Conservation (phyloP, 2,888 invertebrate genomes). For the Troides oblongomaculatus region DNA sequence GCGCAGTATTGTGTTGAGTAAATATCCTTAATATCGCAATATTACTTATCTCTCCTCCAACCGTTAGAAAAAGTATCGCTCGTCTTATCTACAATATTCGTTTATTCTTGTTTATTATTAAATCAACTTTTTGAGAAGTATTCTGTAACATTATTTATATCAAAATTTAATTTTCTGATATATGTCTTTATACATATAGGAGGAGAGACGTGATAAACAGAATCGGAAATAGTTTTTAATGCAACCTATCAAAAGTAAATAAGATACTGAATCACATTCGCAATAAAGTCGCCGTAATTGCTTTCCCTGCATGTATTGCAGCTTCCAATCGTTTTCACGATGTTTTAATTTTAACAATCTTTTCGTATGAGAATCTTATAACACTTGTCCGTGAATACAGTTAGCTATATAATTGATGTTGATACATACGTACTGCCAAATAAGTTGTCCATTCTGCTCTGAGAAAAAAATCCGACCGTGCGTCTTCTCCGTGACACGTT, state of each 20-base stretch:
- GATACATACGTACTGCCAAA: slow-evolving; percentile 19
- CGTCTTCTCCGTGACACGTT: slow-evolving; percentile 28
- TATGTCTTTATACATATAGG: neutral
- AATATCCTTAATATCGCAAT: too few species aligned
- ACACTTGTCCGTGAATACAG: slow-evolving; percentile 22
- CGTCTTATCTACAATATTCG: too few species aligned
- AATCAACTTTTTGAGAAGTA: too few species aligned
- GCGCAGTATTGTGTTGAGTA: too few species aligned
- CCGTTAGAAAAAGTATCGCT: too few species aligned
- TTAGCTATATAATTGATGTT: slow-evolving; percentile 27
- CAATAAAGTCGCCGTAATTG: slow-evolving; percentile 42
- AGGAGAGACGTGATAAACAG: neutral
- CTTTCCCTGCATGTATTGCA: slow-evolving; percentile 46
- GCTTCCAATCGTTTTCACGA: slow-evolving; percentile 45
- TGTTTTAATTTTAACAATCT: slow-evolving; percentile 36
- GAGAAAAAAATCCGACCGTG: slow-evolving; percentile 26
- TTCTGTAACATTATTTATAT: too few species aligned
- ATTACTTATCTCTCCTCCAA: too few species aligned
- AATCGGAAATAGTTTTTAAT: slow-evolving; percentile 25
- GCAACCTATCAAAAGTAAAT: slow-evolving; percentile 39
- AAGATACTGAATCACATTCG: slow-evolving; percentile 47
- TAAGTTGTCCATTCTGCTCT: slow-evolving; percentile 22
- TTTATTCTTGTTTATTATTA: too few species aligned
- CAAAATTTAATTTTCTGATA: too few species aligned
- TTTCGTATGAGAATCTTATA: slow-evolving; percentile 15